A percentile compares a stretch with the other conserved stretches of the same genome.
Evolutionary conservation across 2,113 vertebrate genomes (phyloP).

Genomic region (Nyctibius bracteatus): DNA sequence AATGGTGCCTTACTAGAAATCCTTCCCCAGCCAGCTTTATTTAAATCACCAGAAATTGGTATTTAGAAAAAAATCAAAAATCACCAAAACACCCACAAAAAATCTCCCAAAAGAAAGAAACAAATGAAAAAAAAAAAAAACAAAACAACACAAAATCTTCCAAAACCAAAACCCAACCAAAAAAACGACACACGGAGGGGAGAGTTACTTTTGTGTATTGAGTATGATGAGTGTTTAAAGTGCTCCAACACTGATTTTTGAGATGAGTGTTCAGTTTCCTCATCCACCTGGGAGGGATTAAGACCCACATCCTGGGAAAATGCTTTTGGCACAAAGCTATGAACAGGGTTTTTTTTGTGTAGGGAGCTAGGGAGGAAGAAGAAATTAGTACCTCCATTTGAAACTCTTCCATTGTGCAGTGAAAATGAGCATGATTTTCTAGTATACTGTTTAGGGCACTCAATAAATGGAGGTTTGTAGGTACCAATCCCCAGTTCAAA

Average conservation of each 20-base stretch:
- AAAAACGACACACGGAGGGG: not conserved
- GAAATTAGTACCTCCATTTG: not conserved
- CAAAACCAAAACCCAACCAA: not conserved
- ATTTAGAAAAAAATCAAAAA: not conserved
- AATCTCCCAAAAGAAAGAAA: too few species aligned
- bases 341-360: not conserved
- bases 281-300: not conserved
- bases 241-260: not conserved
- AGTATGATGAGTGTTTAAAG: not conserved
- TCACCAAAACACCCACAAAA: not conserved
- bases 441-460: not conserved
- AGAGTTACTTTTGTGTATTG: not conserved
- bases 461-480: not conserved
- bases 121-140: not conserved
- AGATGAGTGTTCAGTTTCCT: not conserved
- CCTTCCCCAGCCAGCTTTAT: not conserved
- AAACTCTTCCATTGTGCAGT: not conserved
- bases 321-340: not conserved
- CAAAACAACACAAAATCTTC: not conserved
- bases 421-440: not conserved
- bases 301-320: not conserved
- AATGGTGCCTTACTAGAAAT: not conserved
- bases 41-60: not conserved
- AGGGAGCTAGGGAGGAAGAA: not conserved
- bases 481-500: not conserved